A percentile compares a stretch with the other conserved stretches of the same genome.
Evolutionary conservation across 2,797 vertebrate species (phyloP).

Genomic region (Sylvilagus floridanus): DNA sequence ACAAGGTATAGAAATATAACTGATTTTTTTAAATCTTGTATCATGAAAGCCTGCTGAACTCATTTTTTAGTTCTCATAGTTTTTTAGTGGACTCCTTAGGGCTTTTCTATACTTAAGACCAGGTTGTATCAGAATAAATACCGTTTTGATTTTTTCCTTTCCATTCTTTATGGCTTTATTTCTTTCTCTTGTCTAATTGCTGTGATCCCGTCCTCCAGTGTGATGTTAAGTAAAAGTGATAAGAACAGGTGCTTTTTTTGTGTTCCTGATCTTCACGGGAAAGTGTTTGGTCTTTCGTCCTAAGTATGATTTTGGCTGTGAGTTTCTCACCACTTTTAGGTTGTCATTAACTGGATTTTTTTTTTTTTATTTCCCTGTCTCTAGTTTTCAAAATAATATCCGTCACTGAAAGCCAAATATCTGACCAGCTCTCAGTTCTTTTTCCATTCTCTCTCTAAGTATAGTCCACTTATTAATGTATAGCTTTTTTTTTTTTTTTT

Average conservation of each 20-base stretch:
- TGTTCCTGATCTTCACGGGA: background rate
- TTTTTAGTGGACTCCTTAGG: background rate
- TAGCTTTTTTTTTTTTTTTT: too few relatives aligned
- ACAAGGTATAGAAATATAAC: background rate
- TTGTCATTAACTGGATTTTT: background rate
- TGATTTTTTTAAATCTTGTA: background rate
- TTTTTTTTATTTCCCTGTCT: background rate
- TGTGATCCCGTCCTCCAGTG: background rate
- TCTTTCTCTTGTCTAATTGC: background rate
- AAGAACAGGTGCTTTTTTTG: background rate
- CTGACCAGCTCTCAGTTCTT: background rate
- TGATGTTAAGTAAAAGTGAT: background rate
- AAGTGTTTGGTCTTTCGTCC: background rate
- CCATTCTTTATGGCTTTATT: background rate
- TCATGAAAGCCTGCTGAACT: background rate
- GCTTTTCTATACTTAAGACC: background rate
- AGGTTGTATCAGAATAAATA: background rate
- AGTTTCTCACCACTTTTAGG: background rate
- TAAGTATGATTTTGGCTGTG: background rate
- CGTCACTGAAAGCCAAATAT: background rate
- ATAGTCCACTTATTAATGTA: background rate
- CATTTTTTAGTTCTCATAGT: background rate
- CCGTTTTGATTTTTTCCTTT: too few relatives aligned
- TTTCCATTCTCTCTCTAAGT: background rate
- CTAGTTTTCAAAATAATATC: background rate